A percentile compares a stretch with the other conserved stretches of the same genome.
Conservation (phyloP, 2,888 invertebrate species). For the Perdita meconis region DNA sequence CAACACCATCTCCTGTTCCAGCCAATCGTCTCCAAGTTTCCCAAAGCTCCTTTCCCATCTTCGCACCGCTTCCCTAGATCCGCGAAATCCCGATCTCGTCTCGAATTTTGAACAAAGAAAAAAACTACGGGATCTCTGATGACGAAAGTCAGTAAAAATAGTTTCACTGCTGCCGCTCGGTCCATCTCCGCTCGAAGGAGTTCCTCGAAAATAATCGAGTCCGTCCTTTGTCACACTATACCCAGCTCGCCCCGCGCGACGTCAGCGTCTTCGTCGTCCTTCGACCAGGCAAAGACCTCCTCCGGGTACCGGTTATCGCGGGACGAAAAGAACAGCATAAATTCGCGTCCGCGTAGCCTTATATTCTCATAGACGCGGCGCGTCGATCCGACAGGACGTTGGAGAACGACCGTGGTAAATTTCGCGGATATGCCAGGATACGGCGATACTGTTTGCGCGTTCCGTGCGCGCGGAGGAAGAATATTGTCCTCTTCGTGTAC, state of each 20-base stretch:
- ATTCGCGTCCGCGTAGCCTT: conserved; percentile 28
- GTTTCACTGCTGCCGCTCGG: no score
- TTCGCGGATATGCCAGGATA: conserved; percentile 38
- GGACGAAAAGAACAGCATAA: conserved; percentile 7
- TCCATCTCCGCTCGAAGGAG: no score
- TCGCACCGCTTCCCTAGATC: no score
- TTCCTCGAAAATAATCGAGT: no score
- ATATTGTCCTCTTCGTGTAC: conserved; percentile 23
- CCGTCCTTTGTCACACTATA: no score
- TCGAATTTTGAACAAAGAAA: no score
- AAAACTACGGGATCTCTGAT: no score
- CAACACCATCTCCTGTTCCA: no score
- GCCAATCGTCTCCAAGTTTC: no score
- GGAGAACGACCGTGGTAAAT: conserved; percentile 55
- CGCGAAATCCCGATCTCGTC: no score
- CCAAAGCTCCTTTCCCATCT: no score
- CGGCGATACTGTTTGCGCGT: conserved; percentile 37
- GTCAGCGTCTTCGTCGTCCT: not conserved
- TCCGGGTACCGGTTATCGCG: not conserved
- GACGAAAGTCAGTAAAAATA: no score
- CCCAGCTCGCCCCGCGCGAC: not conserved
- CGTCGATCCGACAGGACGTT: conserved; percentile 37
- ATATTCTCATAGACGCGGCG: conserved; percentile 27
- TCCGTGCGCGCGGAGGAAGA: conserved; percentile 5
- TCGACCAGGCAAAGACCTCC: not conserved